Evolutionary conservation across 2,797 vertebrate species (phyloP).

Genomic region (Gadopsis marmoratus): DNA sequence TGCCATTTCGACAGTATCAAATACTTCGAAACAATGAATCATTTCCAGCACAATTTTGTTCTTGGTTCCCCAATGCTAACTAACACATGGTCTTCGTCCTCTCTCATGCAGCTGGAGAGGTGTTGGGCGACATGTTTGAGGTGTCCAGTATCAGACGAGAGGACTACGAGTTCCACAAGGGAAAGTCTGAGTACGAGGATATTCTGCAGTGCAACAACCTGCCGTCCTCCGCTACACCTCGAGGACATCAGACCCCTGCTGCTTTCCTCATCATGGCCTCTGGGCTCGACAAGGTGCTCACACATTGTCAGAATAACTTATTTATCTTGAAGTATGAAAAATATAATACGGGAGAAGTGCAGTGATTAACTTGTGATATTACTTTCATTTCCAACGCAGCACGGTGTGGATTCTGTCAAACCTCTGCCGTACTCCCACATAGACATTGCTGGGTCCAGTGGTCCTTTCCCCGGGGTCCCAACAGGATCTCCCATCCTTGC

Average conservation of each 20-base stretch:
- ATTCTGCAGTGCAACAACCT: constrained; percentile 88
- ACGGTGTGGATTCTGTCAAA: constrained; percentile 81
- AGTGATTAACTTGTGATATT: constrained; percentile 2
- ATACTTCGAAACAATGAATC: neutral
- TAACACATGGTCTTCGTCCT: neutral
- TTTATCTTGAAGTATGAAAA: neutral
- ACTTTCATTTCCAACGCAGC: constrained; percentile 59
- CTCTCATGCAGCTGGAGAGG: constrained; percentile 81
- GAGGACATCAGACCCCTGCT: constrained; percentile 88
- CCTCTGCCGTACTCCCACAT: constrained; percentile 87
- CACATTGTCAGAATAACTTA: neutral
- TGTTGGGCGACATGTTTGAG: constrained; percentile 86
- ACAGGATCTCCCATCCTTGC: constrained; percentile 87
- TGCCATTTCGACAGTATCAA: neutral
- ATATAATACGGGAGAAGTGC: neutral
- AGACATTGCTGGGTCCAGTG: constrained; percentile 88
- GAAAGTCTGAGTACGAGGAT: constrained; percentile 89
- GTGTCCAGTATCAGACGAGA: constrained; percentile 87
- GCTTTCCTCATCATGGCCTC: constrained; percentile 90
- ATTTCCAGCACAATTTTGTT: no score
- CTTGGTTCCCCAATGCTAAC: neutral
- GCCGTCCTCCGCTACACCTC: constrained; percentile 84
- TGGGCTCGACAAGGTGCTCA: constrained; percentile 85
- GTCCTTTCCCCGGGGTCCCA: constrained; percentile 88
- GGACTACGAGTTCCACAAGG: constrained; percentile 89